A percentile compares a stretch with the other conserved stretches of the same genome.
Conservation (phyloP, 2,888 invertebrate species). For the Volucella zonaria region DNA sequence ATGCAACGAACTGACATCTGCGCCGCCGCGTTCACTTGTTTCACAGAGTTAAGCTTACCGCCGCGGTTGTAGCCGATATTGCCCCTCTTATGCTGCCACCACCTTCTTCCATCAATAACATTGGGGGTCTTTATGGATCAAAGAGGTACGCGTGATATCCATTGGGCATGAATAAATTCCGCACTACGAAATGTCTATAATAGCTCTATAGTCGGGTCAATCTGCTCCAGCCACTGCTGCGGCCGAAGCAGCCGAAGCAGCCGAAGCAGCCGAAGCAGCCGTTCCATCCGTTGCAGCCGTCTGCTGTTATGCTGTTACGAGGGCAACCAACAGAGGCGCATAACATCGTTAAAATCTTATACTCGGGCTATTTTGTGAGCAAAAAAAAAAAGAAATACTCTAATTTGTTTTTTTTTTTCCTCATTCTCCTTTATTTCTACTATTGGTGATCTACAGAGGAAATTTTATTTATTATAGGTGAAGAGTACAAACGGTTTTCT, state of each 20-base stretch:
- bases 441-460: slow-evolving; percentile 20
- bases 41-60: slow-evolving; percentile 50
- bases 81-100: slow-evolving; percentile 5
- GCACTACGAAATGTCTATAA: slow-evolving; percentile 69
- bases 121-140: slow-evolving; percentile 81
- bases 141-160: slow-evolving; percentile 83
- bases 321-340: slow-evolving; percentile 67
- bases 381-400: slow-evolving; percentile 16
- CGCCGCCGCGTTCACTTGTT: slow-evolving; percentile 69
- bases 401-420: slow-evolving; percentile 21
- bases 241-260: slow-evolving; percentile 46
- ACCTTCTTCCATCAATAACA: slow-evolving; percentile 57
- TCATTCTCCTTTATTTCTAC: slow-evolving; percentile 11
- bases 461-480: slow-evolving; percentile 54
- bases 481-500: slow-evolving; percentile 26
- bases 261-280: slow-evolving; percentile 62
- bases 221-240: slow-evolving; percentile 38
- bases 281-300: slow-evolving; percentile 55
- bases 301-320: slow-evolving; percentile 64
- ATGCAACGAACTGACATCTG: slow-evolving; percentile 72
- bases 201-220: slow-evolving; percentile 71
- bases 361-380: slow-evolving; percentile 55
- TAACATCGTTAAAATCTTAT: slow-evolving; percentile 69
- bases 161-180: slow-evolving; percentile 78
- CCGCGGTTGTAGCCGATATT: neutral